Percentiles rank a stretch among this genome's conserved stretches.
Evolutionary conservation across 2,113 vertebrate species (phyloP).

Genomic region (Columbina picui): DNA sequence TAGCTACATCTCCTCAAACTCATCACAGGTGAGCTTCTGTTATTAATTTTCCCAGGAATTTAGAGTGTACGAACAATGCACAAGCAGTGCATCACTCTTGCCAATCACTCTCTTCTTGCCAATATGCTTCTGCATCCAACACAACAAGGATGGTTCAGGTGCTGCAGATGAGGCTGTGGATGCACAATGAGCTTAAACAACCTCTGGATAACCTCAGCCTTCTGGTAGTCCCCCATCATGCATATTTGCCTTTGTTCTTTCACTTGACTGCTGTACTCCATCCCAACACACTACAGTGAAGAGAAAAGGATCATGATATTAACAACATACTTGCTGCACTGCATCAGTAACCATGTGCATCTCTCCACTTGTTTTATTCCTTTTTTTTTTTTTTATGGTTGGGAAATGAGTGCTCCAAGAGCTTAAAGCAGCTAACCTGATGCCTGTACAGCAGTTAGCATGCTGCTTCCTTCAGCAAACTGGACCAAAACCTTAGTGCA

Average conservation of each 20-base stretch:
- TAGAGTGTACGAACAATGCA: background rate
- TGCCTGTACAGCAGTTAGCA: background rate
- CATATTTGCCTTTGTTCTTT: background rate
- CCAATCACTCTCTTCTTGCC: background rate
- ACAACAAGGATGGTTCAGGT: background rate
- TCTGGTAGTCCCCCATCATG: background rate
- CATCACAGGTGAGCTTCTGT: background rate
- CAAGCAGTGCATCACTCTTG: background rate
- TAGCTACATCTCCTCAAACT: background rate
- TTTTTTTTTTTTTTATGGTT: background rate
- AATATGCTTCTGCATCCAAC: background rate
- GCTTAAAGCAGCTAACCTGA: background rate
- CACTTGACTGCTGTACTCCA: background rate
- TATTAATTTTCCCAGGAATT: background rate
- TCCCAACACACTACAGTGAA: rapidly evolving
- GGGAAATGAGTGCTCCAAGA: background rate
- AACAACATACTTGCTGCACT: too few relatives aligned
- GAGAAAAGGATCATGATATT: background rate
- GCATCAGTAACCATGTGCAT: background rate
- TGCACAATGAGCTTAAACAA: background rate
- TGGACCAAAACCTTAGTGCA: background rate
- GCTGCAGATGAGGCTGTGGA: background rate
- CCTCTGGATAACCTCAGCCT: background rate
- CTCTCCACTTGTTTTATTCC: background rate
- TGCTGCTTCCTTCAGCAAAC: background rate